phyloP scores from a whole-genome alignment of 2,888 invertebrate species.

The Ornithoptera alexandrae region DNA sequence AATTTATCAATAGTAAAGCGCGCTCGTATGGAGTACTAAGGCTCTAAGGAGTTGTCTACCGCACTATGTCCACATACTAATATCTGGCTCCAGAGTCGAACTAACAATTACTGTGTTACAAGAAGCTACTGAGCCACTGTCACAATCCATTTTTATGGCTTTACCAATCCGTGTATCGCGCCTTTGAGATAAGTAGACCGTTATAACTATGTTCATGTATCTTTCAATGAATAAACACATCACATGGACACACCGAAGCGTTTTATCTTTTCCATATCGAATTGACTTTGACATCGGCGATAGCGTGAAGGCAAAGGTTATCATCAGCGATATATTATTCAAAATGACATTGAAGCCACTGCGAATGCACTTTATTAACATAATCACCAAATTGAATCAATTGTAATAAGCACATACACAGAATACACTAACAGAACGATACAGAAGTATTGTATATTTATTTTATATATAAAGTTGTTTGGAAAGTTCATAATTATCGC shows the following conservation, averaged over 20 bases:
- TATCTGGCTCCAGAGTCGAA: too few species aligned
- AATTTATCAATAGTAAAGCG: too few species aligned
- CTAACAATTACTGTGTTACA: too few species aligned
- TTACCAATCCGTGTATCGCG: too few species aligned
- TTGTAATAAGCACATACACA: neutral
- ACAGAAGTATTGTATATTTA: neutral
- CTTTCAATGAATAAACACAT: neutral
- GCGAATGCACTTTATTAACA: neutral
- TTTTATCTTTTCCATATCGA: constrained; percentile 7
- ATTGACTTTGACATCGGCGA: constrained; percentile 21
- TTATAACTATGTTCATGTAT: neutral
- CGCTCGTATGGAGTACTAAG: too few species aligned
- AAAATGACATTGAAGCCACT: constrained; percentile 2
- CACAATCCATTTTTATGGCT: too few species aligned
- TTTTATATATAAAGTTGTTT: neutral
- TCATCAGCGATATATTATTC: neutral
- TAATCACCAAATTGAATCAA: neutral
- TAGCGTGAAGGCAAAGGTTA: constrained; percentile 8
- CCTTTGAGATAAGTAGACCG: too few species aligned
- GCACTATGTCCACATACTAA: too few species aligned
- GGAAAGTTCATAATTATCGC: too few species aligned
- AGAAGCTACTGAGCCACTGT: too few species aligned
- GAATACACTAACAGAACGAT: too few species aligned
- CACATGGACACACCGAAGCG: constrained; percentile 6
- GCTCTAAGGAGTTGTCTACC: too few species aligned